Conservation (phyloP, 2,113 vertebrate genomes). For the Sinosuthora webbiana region DNA sequence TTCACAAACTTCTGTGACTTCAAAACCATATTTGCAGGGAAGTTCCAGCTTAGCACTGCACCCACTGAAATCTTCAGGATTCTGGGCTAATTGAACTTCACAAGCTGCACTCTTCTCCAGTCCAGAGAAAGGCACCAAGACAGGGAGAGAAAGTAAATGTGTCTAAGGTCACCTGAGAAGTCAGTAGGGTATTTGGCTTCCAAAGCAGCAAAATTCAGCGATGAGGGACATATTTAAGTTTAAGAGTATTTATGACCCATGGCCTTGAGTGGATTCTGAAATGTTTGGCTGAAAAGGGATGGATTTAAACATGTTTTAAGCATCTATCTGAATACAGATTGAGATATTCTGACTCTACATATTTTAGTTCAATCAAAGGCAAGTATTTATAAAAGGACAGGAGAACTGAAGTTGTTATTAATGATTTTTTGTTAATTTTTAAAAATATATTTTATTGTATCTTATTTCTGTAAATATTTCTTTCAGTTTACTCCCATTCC, state of each 20-base stretch:
- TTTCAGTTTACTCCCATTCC: background rate
- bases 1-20: background rate
- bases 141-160: background rate
- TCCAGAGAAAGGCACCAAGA: background rate
- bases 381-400: background rate
- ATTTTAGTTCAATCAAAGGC: background rate
- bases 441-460: background rate
- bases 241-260: background rate
- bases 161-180: background rate
- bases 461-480: background rate
- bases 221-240: background rate
- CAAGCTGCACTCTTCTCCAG: background rate
- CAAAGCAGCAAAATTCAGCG: background rate
- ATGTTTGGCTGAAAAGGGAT: background rate
- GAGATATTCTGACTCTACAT: background rate
- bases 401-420: background rate
- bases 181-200: background rate
- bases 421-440: background rate
- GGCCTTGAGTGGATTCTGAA: background rate
- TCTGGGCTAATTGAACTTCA: background rate
- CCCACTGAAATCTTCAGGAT: background rate
- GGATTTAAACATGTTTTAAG: background rate
- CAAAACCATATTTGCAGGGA: background rate
- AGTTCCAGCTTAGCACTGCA: background rate
- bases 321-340: background rate